Base-by-base conservation (phyloP, 2,797 vertebrate species). In the Heterohyrax brucei region DNA sequence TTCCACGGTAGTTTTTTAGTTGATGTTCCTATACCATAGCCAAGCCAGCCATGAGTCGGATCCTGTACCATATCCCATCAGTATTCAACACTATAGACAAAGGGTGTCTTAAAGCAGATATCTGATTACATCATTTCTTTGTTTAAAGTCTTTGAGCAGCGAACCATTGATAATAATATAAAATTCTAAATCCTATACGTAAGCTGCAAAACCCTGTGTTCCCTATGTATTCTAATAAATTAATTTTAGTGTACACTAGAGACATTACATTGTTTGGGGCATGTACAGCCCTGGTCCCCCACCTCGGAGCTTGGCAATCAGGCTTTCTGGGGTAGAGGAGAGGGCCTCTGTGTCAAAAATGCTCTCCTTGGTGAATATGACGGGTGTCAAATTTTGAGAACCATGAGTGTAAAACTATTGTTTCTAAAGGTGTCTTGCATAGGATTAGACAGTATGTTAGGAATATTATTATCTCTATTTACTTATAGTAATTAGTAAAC, bases 91-190 rank as follows among this genome's bases (percentile, higher is more conserved):
- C 1, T 78, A 26, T 7, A 79, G 28, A 75, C 12, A 75, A 33
- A 72, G 56, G n/a, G 3, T 8, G 76, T 75, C 53, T 88, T 59
- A 83, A 95, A 93, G 26, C 3, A 50, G 14, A 48, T 7, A 70
- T 79, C 19, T 8, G 22, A 72, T 39, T 9, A 72, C 18, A 72
- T 39, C n/a, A 70, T n/a, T 79, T 24, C 21, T 93, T 7, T 87
- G n/a, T 93, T 87, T 80, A 81, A 84, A 87, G 56, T 7, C 13
- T 93, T 75, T 76, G 64, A 56, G 48, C 50, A 16, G 59, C 30
- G 19, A 4, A 7, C 14, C 8, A 73, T 26, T 77, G 48, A 62
- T 39, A 73, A 21, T 95, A 85, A 53, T 39, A 24, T 22, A 50
- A 82, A 70, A 87, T 59, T n/a, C 18, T 92, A 83, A 75, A n/a